These are phyloP conservation scores for Drosophila pegasa DNA, from an alignment of 2,888 invertebrate genomes.

Conservation along the genomic window DNA sequence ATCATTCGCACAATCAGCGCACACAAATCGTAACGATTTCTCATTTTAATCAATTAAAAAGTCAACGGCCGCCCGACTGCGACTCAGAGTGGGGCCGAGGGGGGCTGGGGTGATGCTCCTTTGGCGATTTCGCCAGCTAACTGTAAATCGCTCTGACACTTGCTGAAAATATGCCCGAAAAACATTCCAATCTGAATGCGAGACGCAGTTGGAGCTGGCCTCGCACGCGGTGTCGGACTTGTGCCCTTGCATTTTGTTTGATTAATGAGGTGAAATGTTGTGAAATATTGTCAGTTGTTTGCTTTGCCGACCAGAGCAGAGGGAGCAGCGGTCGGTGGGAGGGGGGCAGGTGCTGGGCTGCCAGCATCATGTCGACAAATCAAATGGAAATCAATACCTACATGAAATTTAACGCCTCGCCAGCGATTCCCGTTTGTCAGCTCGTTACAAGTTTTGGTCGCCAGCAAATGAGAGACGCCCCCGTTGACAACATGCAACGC, in stretches of 20 bases:
- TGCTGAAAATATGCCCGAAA: slow-evolving; percentile 72
- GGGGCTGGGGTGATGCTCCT: slow-evolving; percentile 39
- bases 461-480: slow-evolving; percentile 30
- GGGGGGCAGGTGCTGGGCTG: neutral
- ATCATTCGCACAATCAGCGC: slow-evolving; percentile 77
- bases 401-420: slow-evolving; percentile 69
- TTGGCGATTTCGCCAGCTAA: slow-evolving; percentile 44
- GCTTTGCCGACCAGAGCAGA: slow-evolving; percentile 1
- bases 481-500: slow-evolving; percentile 26
- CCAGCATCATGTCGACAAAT: slow-evolving; percentile 54
- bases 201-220: slow-evolving; percentile 20
- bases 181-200: slow-evolving; percentile 26
- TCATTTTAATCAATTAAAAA: slow-evolving; percentile 84
- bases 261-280: slow-evolving; percentile 84
- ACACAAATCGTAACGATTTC: slow-evolving; percentile 83
- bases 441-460: slow-evolving; percentile 35
- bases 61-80: slow-evolving; percentile 76
- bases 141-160: slow-evolving; percentile 74
- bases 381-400: slow-evolving; percentile 79
- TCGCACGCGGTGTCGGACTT: slow-evolving; percentile 1
- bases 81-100: neutral
- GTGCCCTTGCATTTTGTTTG: slow-evolving; percentile 71
- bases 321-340: neutral
- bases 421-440: slow-evolving; percentile 42
- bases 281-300: slow-evolving; percentile 76